phyloP scores from a whole-genome alignment of 2,797 vertebrate genomes.

The Erpetoichthys calabaricus region DNA sequence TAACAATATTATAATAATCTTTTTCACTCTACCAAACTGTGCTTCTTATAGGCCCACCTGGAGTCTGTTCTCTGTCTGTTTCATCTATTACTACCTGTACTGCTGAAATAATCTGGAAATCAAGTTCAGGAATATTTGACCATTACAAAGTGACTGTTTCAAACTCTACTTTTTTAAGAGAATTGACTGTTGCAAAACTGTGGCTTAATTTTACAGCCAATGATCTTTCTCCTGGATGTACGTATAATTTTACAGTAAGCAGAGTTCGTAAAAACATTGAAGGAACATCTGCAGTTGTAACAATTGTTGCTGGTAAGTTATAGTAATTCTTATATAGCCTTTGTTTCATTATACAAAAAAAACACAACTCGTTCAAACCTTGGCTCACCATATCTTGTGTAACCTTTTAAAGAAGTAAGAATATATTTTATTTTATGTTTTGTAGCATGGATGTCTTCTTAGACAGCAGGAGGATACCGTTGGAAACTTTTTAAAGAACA shows the following conservation, averaged over 20 bases:
- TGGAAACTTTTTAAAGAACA: no score
- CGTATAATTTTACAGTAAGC: constrained; percentile 56
- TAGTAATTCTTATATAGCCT: constrained; percentile 1
- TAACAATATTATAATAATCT: no score
- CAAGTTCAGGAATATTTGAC: constrained; percentile 51
- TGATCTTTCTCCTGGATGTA: constrained; percentile 49
- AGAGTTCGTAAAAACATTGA: constrained; percentile 43
- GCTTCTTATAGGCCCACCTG: constrained; percentile 48
- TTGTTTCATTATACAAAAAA: no score
- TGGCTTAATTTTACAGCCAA: constrained; percentile 40
- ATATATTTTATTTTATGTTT: no score
- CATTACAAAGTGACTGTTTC: constrained; percentile 53
- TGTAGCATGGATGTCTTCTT: no score
- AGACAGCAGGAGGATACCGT: no score
- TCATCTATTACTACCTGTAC: constrained; percentile 46
- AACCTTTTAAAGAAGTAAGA: no score
- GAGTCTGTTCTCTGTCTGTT: constrained; percentile 49
- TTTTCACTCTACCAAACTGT: no score
- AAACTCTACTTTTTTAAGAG: constrained; percentile 31
- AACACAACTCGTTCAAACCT: no score
- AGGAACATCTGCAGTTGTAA: constrained; percentile 37
- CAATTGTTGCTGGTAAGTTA: constrained; percentile 48
- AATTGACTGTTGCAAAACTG: constrained; percentile 34
- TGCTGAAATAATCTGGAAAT: constrained; percentile 52
- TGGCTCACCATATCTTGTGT: no score